A percentile compares a stretch with the other conserved stretches of the same genome.
These are phyloP conservation scores for Rhinopomastus cyanomelas DNA, from an alignment of 2,113 vertebrate genomes.

Conservation along the genomic window DNA sequence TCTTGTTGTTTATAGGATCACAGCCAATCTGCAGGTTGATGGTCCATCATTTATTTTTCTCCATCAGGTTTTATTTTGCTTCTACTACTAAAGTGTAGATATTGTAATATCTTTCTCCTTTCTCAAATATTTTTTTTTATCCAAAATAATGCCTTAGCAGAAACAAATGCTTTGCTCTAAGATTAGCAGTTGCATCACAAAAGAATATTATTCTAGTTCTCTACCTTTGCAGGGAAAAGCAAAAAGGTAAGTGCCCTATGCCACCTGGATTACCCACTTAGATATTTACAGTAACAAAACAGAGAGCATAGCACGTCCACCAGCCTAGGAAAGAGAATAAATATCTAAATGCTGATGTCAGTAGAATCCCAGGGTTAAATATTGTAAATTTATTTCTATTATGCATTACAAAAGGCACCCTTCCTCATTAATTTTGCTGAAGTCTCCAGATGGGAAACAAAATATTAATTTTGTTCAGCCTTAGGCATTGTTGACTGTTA, in stretches of 20 bases:
- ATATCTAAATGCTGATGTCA: conserved; percentile 78
- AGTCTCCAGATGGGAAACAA: conserved; percentile 99
- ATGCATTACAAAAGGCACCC: conserved; percentile 87
- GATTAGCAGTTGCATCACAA: not conserved
- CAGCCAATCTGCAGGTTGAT: not conserved
- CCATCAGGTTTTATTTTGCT: not conserved
- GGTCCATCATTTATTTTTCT: not conserved
- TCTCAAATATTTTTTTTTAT: not conserved
- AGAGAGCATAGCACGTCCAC: conserved; percentile 44
- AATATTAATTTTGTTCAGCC: conserved; percentile 99
- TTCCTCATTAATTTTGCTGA: conserved; percentile 99
- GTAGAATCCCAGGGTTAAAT: conserved; percentile 77
- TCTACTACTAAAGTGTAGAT: not conserved
- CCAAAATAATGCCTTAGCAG: not conserved
- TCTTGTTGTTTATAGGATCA: not conserved
- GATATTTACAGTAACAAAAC: conserved; percentile 70
- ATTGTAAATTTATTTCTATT: conserved; percentile 87
- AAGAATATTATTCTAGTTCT: conserved; percentile 24
- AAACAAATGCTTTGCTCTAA: not conserved
- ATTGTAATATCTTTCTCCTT: not conserved
- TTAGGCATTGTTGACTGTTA: conserved; percentile 91
- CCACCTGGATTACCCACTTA: not conserved
- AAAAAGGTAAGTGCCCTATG: not conserved
- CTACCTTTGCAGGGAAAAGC: not conserved
- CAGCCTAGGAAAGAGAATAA: conserved; percentile 68